A percentile compares a stretch with the other conserved stretches of the same genome.
phyloP scores from a whole-genome alignment of 1,140 invertebrate genomes.

The Drosophila jambulina region DNA sequence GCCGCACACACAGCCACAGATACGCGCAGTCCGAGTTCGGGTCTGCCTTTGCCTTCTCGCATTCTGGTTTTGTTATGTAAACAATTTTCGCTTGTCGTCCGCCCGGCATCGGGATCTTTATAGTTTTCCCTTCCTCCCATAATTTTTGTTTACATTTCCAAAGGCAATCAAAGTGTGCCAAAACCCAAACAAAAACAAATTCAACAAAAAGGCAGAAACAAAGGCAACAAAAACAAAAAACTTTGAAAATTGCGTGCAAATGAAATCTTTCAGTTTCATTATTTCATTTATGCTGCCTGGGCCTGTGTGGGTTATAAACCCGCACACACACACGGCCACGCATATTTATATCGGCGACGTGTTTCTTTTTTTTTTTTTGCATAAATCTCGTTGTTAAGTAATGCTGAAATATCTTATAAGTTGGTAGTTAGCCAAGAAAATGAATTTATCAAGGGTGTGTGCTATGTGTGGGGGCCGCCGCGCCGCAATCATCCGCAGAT shows the following conservation, averaged over 20 bases:
- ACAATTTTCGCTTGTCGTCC: constrained; percentile 61
- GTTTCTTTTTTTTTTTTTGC: constrained; percentile 41
- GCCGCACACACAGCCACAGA: constrained; percentile 3
- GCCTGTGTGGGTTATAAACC: constrained; percentile 11
- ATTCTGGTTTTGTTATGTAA: constrained; percentile 81
- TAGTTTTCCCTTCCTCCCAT: constrained; percentile 22
- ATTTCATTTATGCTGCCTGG: constrained; percentile 22
- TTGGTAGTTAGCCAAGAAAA: constrained; percentile 75
- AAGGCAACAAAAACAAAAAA: not conserved
- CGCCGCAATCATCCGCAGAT: constrained; percentile 32
- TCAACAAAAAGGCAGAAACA: not conserved
- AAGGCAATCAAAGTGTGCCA: constrained; percentile 76
- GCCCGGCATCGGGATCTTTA: constrained; percentile 54
- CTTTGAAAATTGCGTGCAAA: constrained; percentile 64
- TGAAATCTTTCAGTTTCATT: constrained; percentile 34
- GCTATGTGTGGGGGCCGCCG: constrained; percentile 24
- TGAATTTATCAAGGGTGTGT: constrained; percentile 54
- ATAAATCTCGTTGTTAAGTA: constrained; percentile 77
- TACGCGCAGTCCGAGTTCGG: constrained; percentile 8
- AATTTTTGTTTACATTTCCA: constrained; percentile 80
- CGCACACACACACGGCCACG: constrained; percentile 1
- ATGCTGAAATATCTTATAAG: constrained; percentile 64
- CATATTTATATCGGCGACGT: constrained; percentile 27
- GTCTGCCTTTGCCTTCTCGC: constrained; percentile 21
- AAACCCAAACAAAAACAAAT: constrained; percentile 3